Conservation (phyloP, 2,113 vertebrate species). For the Phaethornis superciliosus region DNA sequence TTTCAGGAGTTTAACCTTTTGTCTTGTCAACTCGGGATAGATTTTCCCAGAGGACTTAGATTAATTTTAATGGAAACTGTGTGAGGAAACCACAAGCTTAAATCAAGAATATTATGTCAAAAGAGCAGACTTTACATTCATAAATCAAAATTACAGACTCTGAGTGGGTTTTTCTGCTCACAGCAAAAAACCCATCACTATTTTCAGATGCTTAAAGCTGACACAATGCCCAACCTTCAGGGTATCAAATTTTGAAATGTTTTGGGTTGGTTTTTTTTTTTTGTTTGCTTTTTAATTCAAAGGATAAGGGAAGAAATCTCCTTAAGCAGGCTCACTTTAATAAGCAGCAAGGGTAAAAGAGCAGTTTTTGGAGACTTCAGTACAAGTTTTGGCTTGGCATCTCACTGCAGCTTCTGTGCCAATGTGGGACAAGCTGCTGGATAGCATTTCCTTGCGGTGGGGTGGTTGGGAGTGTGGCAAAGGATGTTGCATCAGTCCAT, state of each 20-base stretch:
- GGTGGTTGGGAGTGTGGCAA: neutral
- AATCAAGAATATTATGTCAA: slow-evolving; percentile 47
- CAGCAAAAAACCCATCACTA: neutral
- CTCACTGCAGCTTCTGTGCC: slow-evolving; percentile 13
- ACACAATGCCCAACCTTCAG: neutral
- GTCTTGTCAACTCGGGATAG: slow-evolving; percentile 26
- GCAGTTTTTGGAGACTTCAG: slow-evolving; percentile 37
- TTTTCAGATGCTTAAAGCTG: slow-evolving; percentile 38
- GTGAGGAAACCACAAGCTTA: slow-evolving; percentile 31
- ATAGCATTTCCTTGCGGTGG: slow-evolving; percentile 18
- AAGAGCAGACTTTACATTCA: slow-evolving; percentile 8
- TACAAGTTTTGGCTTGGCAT: slow-evolving; percentile 30
- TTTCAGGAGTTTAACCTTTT: neutral
- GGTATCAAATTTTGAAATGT: slow-evolving; percentile 24
- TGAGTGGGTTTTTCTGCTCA: slow-evolving; percentile 14
- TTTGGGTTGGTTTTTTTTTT: neutral
- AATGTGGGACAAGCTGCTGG: slow-evolving; percentile 5
- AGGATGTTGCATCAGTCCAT: slow-evolving; percentile 23
- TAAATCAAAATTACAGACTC: slow-evolving; percentile 46
- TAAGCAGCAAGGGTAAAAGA: slow-evolving; percentile 43
- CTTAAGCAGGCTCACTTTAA: slow-evolving; percentile 11
- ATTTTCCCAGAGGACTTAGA: slow-evolving; percentile 43
- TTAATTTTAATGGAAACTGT: slow-evolving; percentile 39
- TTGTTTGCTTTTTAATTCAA: neutral
- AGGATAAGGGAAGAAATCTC: slow-evolving; percentile 39